Percentiles rank a stretch among this genome's conserved stretches.
Conservation (phyloP, 23 tunicate species). For the Halocynthia roretzi region DNA sequence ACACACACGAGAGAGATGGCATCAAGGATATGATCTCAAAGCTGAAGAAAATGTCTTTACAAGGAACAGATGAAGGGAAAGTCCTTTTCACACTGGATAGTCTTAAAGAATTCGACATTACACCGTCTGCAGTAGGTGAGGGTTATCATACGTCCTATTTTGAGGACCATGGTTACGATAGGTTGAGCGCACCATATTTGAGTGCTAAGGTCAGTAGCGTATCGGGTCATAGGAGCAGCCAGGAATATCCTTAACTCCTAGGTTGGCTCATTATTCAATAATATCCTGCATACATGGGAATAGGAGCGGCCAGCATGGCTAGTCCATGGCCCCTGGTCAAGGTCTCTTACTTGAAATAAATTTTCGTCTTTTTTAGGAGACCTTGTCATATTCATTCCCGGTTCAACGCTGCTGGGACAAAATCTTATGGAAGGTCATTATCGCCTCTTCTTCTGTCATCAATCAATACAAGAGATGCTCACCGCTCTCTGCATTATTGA, state of each 20-base stretch:
- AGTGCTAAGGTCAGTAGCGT: too few species aligned
- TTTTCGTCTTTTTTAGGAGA: too few species aligned
- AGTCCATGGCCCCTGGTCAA: too few species aligned
- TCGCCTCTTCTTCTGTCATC: neutral
- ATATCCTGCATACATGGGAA: too few species aligned
- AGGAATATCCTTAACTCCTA: too few species aligned
- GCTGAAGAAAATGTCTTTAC: slow-evolving; percentile 4
- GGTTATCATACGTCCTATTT: too few species aligned
- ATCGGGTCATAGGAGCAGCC: too few species aligned
- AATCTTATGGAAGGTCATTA: slow-evolving; percentile 1
- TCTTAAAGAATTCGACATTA: neutral
- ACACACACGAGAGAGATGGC: neutral
- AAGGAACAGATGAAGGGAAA: slow-evolving; percentile 1
- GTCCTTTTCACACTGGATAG: neutral
- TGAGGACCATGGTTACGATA: too few species aligned
- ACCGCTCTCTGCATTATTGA: neutral
- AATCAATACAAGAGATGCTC: slow-evolving; percentile 2
- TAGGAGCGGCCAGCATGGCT: too few species aligned
- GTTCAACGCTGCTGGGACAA: neutral
- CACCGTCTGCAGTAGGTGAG: neutral
- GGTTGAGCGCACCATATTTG: too few species aligned
- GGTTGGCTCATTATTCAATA: too few species aligned
- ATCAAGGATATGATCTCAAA: neutral
- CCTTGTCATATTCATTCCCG: neutral
- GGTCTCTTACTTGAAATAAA: too few species aligned